Conservation (phyloP, 2,797 vertebrate species). For the Lagocephalus sceleratus region DNA sequence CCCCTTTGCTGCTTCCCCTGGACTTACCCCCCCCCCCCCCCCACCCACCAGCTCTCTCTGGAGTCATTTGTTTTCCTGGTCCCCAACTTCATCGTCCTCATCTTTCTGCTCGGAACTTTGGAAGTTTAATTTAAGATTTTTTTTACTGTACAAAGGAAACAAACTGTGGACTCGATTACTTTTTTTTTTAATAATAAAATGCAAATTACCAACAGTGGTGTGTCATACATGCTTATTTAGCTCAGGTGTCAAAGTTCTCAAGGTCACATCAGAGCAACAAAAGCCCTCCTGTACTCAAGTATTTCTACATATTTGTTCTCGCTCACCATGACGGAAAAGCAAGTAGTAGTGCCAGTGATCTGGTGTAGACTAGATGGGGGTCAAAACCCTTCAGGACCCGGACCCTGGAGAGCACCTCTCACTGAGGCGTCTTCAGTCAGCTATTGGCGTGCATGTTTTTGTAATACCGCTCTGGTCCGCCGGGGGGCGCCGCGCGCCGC, state of each 20-base stretch:
- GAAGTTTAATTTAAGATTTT: conserved; percentile 81
- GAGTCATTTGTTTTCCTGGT: conserved; percentile 29
- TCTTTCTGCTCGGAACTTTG: conserved; percentile 75
- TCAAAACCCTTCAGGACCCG: no score
- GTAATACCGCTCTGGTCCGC: neutral
- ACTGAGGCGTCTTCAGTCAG: neutral
- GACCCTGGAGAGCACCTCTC: neutral
- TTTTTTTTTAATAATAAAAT: conserved; percentile 81
- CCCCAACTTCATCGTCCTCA: conserved; percentile 61
- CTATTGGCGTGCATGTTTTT: no score
- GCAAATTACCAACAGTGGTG: conserved; percentile 68
- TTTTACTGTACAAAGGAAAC: conserved; percentile 85
- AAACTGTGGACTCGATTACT: conserved; percentile 82
- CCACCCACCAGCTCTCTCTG: neutral
- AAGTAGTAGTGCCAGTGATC: no score
- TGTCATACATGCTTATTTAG: conserved; percentile 16
- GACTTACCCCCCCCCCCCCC: conserved; percentile 34
- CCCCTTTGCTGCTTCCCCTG: conserved; percentile 68
- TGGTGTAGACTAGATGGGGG: no score
- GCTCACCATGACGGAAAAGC: no score
- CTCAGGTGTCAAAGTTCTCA: no score
- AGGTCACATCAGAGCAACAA: no score
- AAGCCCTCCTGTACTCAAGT: no score
- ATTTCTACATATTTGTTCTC: no score
- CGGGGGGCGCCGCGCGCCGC: neutral